A percentile compares a stretch with the other conserved stretches of the same genome.
Conservation (phyloP, 2,113 vertebrate species). For the Sorex araneus region DNA sequence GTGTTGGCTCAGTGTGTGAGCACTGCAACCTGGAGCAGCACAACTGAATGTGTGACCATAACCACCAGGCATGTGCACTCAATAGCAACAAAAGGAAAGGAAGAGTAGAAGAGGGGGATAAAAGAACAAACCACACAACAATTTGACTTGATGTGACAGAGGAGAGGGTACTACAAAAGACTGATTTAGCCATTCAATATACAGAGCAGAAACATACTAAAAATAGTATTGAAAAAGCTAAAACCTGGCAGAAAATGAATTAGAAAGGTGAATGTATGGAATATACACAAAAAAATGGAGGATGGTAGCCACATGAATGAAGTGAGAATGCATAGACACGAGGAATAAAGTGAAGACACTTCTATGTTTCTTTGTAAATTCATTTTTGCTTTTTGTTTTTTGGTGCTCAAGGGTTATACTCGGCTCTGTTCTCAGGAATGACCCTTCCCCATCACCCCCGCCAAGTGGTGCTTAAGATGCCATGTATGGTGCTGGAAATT, state of each 20-base stretch:
- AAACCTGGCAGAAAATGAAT: slow-evolving; percentile 21
- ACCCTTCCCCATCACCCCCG: too few species aligned
- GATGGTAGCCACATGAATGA: not conserved
- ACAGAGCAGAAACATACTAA: not conserved
- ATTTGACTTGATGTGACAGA: slow-evolving; percentile 22
- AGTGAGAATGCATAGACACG: not conserved
- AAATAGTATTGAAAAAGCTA: slow-evolving; percentile 28
- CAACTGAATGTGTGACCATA: not conserved
- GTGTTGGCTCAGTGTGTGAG: too few species aligned
- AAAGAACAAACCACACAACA: not conserved
- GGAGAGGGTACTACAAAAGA: not conserved
- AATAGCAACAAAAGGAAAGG: too few species aligned
- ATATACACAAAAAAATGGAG: not conserved
- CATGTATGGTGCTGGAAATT: too few species aligned
- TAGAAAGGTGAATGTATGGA: not conserved
- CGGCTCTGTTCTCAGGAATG: too few species aligned
- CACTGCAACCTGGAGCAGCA: too few species aligned
- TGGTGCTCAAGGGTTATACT: too few species aligned
- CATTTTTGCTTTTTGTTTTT: too few species aligned
- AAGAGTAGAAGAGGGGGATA: not conserved
- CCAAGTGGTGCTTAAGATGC: too few species aligned
- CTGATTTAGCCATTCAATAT: not conserved
- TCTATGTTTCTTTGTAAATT: not conserved
- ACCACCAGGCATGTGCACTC: not conserved
- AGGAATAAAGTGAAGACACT: slow-evolving; percentile 23